Conservation (phyloP, 2,113 vertebrate species). For the Australoheros scitulus region DNA sequence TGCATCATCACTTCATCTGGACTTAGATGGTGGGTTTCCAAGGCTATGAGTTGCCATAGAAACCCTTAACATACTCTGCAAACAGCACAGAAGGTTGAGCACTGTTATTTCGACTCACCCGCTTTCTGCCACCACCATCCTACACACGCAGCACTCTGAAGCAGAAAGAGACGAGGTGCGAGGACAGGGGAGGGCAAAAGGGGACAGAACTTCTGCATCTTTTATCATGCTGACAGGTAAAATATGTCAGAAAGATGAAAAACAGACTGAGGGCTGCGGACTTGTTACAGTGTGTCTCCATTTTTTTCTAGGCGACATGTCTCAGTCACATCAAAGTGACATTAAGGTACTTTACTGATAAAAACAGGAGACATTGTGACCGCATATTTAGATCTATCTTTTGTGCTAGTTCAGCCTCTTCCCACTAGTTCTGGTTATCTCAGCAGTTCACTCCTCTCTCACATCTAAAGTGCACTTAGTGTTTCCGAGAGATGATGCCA, state of each 20-base stretch:
- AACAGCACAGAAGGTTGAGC: slow-evolving; percentile 64
- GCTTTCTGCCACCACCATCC: slow-evolving; percentile 27
- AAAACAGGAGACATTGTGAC: neutral
- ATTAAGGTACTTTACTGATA: neutral
- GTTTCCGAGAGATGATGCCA: neutral
- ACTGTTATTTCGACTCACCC: slow-evolving; percentile 50
- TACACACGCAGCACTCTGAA: slow-evolving; percentile 22
- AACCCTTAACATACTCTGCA: slow-evolving; percentile 64
- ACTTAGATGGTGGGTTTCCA: slow-evolving; percentile 62
- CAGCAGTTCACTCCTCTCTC: neutral
- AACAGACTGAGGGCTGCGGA: neutral
- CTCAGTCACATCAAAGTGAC: neutral
- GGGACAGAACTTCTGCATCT: slow-evolving; percentile 10
- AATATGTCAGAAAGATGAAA: slow-evolving; percentile 15
- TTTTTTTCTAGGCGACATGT: neutral
- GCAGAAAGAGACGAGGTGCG: slow-evolving; percentile 23
- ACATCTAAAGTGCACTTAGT: neutral
- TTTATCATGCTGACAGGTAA: neutral
- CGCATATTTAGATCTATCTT: neutral
- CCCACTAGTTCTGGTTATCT: neutral
- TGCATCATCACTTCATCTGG: slow-evolving; percentile 63
- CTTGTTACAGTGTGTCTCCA: too few species aligned
- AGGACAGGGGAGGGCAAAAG: slow-evolving; percentile 8
- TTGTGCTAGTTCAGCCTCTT: neutral
- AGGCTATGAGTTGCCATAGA: slow-evolving; percentile 72